These are phyloP conservation scores for Phalacrocorax brasilianus DNA, from an alignment of 2,113 vertebrate species.

Conservation along the genomic window DNA sequence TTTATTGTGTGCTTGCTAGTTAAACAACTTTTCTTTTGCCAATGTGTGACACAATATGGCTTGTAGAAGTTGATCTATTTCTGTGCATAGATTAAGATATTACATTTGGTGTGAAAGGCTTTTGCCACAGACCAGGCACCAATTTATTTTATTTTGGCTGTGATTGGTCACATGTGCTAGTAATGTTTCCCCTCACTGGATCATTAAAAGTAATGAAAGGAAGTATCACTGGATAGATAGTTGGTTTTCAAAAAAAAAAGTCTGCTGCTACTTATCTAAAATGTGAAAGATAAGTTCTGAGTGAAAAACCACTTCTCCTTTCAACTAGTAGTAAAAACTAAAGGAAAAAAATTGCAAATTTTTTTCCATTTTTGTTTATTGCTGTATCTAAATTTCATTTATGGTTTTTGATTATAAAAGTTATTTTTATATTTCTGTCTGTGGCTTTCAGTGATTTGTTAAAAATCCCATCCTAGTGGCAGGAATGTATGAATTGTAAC, in stretches of 20 bases:
- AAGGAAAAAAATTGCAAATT: not conserved
- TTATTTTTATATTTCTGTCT: not conserved
- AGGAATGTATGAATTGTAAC: not conserved
- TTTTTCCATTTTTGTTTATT: slow-evolving; percentile 12
- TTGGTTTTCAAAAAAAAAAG: not conserved
- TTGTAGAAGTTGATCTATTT: slow-evolving; percentile 48
- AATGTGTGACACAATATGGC: slow-evolving; percentile 26
- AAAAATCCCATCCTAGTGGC: not conserved
- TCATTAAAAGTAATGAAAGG: not conserved
- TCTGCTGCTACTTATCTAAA: not conserved
- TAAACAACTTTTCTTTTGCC: slow-evolving; percentile 8
- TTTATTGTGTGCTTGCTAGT: slow-evolving; percentile 7
- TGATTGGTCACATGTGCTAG: slow-evolving; percentile 73
- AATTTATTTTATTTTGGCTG: slow-evolving; percentile 62
- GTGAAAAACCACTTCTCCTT: not conserved
- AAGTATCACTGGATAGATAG: not conserved
- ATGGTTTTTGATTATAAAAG: not conserved
- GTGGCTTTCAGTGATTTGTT: not conserved
- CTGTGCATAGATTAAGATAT: slow-evolving; percentile 9
- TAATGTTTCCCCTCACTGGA: slow-evolving; percentile 62
- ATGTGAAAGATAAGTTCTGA: not conserved
- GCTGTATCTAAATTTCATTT: not conserved
- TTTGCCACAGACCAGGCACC: slow-evolving; percentile 73
- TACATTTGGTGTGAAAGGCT: slow-evolving; percentile 54
- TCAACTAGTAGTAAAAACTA: not conserved